Base-by-base conservation (phyloP, 2,888 invertebrate species). In the Ormyrus thymus region DNA sequence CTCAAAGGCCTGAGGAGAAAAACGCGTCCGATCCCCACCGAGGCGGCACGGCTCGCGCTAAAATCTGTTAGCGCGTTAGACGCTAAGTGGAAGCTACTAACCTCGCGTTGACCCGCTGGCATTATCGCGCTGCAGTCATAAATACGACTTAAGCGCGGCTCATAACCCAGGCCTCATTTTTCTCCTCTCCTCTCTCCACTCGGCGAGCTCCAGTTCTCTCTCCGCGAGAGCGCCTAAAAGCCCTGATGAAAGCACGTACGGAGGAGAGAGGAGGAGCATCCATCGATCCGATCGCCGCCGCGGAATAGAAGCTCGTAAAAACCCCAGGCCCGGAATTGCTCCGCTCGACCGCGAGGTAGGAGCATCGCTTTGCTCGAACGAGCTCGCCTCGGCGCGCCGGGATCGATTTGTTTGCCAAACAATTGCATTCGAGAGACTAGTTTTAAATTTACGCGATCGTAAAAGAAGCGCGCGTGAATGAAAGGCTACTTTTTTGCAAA, bases 371-470 rank as follows among this genome's bases (percentile, higher is more conserved):
- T 29, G 29, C 29, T 29, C 29, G 29, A 29, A 29, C 29, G 29
- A 29, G 29, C 4, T 29, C 4, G 29, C 29, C 29, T 4, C 4
- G 29, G 29, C 29, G 29, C 29, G 29, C 3, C 29, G 29, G 29
- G 29, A 29, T 77, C 79, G 59, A 79, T 75, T 70, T 70, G 68
- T 66, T 71, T 65, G 74, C 68, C 65, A 75, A 79, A 75, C 70
- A 71, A 70, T 69, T 70, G 53, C 8, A n/a, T 13, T 10, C 50
- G 11, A 55, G 11, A 55, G 45, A 6, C n/a, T 6, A 50, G 51
- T 71, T 71, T 29, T 71, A 15, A 50, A 58, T 71, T 70, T 70
- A 48, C 43, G 5, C n/a, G 59, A 15, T 71, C 64, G 64, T 73
- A 73, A 62, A 73, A 10, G 72, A 55, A 45, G 48, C 10, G 29